These are phyloP conservation scores for Syrmaticus mikado DNA, from an alignment of 2,113 vertebrate species.

Conservation along the genomic window DNA sequence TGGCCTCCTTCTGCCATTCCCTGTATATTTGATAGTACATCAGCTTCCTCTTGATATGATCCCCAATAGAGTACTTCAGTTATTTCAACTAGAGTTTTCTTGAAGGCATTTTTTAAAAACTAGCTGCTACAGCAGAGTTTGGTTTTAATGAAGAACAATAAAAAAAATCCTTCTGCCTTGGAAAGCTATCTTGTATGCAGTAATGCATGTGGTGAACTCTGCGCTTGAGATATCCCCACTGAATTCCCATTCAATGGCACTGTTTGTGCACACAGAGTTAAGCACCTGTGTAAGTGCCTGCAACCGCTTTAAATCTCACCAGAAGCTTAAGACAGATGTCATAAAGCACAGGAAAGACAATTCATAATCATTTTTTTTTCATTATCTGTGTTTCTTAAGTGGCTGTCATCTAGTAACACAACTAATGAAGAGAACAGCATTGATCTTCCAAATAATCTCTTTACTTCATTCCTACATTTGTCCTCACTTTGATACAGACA, in stretches of 20 bases:
- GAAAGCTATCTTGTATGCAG: background rate
- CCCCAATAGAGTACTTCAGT: conserved; percentile 48
- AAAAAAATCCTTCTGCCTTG: background rate
- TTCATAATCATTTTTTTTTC: background rate
- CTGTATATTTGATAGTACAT: conserved; percentile 30
- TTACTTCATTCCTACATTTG: background rate
- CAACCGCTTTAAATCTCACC: conserved; percentile 8
- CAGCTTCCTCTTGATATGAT: conserved; percentile 45
- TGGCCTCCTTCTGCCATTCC: background rate
- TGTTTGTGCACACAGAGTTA: conserved; percentile 1
- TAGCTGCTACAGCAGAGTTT: conserved; percentile 6
- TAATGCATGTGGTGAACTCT: background rate
- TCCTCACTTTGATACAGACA: background rate
- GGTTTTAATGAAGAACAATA: conserved; percentile 47
- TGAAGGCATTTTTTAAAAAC: conserved; percentile 20
- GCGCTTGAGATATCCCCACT: background rate
- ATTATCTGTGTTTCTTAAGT: background rate
- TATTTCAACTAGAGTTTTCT: background rate
- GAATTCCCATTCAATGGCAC: background rate
- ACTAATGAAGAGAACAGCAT: background rate
- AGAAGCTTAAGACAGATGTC: background rate
- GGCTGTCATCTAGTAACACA: background rate
- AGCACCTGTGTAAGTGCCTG: background rate
- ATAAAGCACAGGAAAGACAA: background rate
- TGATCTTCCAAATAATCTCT: background rate